Percentiles rank a stretch among this genome's conserved stretches.
phyloP scores from a whole-genome alignment of 1,140 invertebrate genomes.

The Cherax destructor region DNA sequence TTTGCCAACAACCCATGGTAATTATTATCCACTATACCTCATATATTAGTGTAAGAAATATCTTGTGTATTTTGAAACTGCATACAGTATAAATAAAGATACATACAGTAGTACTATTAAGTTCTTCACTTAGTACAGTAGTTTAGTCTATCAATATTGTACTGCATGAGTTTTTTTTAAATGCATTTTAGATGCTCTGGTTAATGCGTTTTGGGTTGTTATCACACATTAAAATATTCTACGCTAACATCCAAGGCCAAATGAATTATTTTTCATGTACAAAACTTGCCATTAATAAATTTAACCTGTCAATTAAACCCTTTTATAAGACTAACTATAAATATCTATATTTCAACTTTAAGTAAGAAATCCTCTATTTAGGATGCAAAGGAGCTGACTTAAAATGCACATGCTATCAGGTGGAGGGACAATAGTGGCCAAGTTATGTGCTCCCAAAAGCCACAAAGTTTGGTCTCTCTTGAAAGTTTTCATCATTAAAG shows the following conservation, averaged over 20 bases:
- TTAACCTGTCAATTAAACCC: background rate
- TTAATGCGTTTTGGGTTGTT: background rate
- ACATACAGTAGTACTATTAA: background rate
- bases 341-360: background rate
- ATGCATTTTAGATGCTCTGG: background rate
- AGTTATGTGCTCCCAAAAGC: slow-evolving; percentile 28
- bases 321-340: slow-evolving; percentile 4
- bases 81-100: background rate
- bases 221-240: background rate
- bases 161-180: background rate
- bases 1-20: background rate
- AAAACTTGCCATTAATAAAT: background rate
- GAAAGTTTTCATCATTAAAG: slow-evolving; percentile 4
- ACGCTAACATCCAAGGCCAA: background rate
- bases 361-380: background rate
- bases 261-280: background rate
- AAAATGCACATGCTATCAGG: slow-evolving; percentile 37
- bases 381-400: slow-evolving; percentile 47
- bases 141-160: background rate
- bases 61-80: background rate
- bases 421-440: slow-evolving; percentile 42
- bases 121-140: background rate
- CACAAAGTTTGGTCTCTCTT: slow-evolving; percentile 32
- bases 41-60: background rate
- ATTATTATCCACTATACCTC: background rate